A percentile compares a stretch with the other conserved stretches of the same genome.
These are phyloP conservation scores for Crenuchus spilurus DNA, from an alignment of 2,797 vertebrate genomes.

Conservation along the genomic window DNA sequence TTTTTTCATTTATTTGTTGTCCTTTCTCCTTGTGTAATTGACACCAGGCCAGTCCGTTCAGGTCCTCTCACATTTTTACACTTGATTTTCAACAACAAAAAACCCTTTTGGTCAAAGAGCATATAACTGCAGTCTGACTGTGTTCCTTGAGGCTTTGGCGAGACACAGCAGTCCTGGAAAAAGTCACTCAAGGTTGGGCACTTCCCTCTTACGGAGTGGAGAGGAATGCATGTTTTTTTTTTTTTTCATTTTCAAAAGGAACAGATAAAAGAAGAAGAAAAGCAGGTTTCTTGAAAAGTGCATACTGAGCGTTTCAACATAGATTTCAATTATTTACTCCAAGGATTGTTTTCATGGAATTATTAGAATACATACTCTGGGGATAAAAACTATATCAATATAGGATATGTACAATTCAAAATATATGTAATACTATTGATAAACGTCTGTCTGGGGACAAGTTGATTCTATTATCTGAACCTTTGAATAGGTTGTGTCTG, in stretches of 20 bases:
- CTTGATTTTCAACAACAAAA: constrained; percentile 39
- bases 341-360: constrained; percentile 2
- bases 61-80: constrained; percentile 54
- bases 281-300: constrained; percentile 25
- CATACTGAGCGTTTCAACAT: constrained; percentile 28
- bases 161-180: constrained; percentile 55
- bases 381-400: constrained; percentile 25
- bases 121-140: constrained; percentile 49
- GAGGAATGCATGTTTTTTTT: constrained; percentile 38
- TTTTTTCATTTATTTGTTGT: constrained; percentile 66
- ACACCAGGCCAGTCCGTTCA: constrained; percentile 45
- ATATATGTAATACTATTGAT: constrained; percentile 29
- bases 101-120: constrained; percentile 58
- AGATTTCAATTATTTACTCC: constrained; percentile 19
- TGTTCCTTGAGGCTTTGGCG: constrained; percentile 63
- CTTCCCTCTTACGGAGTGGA: constrained; percentile 40
- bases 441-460: constrained; percentile 20
- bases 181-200: constrained; percentile 49
- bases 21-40: constrained; percentile 56
- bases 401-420: constrained; percentile 36
- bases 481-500: background rate
- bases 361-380: constrained; percentile 16
- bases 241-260: constrained; percentile 18
- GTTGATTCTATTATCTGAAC: background rate
- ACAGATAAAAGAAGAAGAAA: background rate